phyloP scores from a whole-genome alignment of 2,113 vertebrate genomes.

The Sphyrna mokarran region DNA sequence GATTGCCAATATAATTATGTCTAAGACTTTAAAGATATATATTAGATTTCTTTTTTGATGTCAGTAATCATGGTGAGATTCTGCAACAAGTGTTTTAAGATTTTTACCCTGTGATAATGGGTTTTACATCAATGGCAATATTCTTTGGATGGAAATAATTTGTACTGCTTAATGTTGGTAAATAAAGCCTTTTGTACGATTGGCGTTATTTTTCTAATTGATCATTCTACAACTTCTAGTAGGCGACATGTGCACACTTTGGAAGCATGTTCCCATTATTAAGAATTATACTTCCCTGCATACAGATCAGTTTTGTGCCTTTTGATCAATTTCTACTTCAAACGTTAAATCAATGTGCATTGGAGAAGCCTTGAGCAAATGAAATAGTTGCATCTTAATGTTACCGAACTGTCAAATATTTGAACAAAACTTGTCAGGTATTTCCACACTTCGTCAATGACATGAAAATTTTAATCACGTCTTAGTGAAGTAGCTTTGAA shows the following conservation, averaged over 20 bases:
- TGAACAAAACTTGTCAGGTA: not conserved
- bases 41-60: not conserved
- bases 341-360: not conserved
- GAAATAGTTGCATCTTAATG: constrained; percentile 5
- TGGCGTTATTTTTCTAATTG: not conserved
- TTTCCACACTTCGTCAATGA: not conserved
- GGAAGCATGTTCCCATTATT: not conserved
- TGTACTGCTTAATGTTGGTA: not conserved
- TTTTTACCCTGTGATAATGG: not conserved
- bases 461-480: not conserved
- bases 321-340: not conserved
- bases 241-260: not conserved
- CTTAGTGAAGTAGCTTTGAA: not conserved
- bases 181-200: not conserved
- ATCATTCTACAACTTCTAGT: not conserved
- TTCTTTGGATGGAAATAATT: not conserved
- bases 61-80: not conserved
- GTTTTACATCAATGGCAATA: not conserved
- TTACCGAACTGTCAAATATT: not conserved
- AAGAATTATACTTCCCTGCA: not conserved
- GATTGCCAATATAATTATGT: not conserved
- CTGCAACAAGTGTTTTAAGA: too few species aligned
- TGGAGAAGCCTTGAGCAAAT: not conserved
- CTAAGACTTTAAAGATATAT: not conserved
- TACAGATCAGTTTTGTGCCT: not conserved